These are phyloP conservation scores for Dynastes grantii DNA, from an alignment of 2,888 invertebrate genomes.

Conservation along the genomic window DNA sequence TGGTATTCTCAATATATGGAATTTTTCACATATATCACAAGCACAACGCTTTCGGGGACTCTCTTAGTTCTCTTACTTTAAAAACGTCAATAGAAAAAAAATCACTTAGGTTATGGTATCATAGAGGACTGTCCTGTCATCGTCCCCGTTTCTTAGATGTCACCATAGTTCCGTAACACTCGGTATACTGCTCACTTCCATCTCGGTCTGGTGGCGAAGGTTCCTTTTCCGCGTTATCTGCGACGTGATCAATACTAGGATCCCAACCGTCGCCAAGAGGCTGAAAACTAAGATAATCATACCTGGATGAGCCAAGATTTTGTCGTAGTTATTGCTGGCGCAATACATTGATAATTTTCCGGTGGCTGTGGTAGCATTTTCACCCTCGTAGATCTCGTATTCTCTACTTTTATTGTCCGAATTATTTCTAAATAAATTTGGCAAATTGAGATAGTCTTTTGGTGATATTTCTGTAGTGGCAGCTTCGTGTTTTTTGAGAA, in stretches of 20 bases:
- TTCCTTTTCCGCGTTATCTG: conserved; percentile 65
- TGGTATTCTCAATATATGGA: conserved; percentile 24
- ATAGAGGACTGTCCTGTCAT: conserved; percentile 70
- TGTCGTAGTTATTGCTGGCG: conserved; percentile 62
- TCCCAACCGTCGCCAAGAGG: conserved; percentile 73
- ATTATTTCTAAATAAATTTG: conserved; percentile 17
- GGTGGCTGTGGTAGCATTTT: conserved; percentile 59
- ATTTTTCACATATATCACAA: conserved; percentile 58
- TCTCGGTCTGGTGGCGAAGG: conserved; percentile 67
- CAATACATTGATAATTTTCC: conserved; percentile 65
- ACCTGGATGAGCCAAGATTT: conserved; percentile 72
- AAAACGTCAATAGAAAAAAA: conserved; percentile 13
- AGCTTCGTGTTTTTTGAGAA: neutral
- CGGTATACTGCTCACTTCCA: conserved; percentile 76
- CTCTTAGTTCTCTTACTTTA: conserved; percentile 6
- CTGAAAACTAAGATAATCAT: conserved; percentile 75
- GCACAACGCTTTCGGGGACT: conserved; percentile 49
- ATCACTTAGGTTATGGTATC: conserved; percentile 58
- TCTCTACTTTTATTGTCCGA: conserved; percentile 17
- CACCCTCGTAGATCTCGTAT: conserved; percentile 38
- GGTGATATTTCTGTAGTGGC: conserved; percentile 3
- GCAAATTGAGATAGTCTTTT: neutral
- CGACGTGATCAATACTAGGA: conserved; percentile 71
- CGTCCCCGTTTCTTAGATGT: conserved; percentile 75
- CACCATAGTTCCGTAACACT: conserved; percentile 82